phyloP scores from a whole-genome alignment of 2,113 vertebrate genomes.

The Ochotona princeps region DNA sequence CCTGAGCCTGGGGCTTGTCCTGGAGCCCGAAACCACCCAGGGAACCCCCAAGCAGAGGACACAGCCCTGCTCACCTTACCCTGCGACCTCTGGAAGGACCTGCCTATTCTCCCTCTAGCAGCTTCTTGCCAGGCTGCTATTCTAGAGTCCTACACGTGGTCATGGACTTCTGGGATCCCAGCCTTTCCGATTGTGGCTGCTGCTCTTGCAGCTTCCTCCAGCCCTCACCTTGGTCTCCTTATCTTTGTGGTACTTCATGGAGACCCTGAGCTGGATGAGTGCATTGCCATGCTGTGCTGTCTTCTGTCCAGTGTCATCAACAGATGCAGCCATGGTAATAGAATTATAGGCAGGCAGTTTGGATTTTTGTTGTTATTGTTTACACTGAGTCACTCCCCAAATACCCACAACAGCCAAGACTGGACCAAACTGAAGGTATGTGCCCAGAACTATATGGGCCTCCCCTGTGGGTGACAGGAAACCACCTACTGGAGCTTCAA shows the following conservation, averaged over 20 bases:
- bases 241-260: background rate
- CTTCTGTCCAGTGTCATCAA: background rate
- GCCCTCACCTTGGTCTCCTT: background rate
- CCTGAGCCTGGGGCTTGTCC: background rate
- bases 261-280: background rate
- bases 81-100: background rate
- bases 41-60: background rate
- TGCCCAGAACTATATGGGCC: too few species aligned
- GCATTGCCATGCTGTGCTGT: background rate
- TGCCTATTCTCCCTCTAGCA: background rate
- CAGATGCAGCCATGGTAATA: background rate
- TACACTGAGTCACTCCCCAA: too few species aligned
- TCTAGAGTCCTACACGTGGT: background rate
- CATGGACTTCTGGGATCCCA: background rate
- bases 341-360: background rate
- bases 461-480: too few species aligned
- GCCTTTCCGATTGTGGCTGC: background rate
- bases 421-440: too few species aligned
- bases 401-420: too few species aligned
- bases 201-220: conserved; percentile 10
- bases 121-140: background rate
- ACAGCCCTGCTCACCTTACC: background rate
- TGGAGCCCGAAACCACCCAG: background rate
- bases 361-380: too few species aligned
- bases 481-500: too few species aligned